Evolutionary conservation across 2,888 invertebrate genomes (phyloP).

Genomic region (Liposcelis brunnea): DNA sequence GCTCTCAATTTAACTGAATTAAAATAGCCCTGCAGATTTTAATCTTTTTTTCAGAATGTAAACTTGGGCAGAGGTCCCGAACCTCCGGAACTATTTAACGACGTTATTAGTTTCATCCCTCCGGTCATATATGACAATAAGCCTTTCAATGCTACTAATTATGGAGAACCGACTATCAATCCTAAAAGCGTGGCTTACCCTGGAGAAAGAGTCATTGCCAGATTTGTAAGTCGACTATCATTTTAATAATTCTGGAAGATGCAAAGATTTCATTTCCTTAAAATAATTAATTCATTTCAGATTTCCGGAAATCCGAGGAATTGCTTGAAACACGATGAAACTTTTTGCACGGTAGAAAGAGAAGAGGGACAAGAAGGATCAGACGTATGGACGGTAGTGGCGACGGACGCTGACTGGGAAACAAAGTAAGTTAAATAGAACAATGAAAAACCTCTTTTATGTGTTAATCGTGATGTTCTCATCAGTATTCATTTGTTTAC

Average conservation of each 20-base stretch:
- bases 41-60: constrained; percentile 26
- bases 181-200: neutral
- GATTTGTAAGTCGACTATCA: constrained; percentile 1
- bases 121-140: neutral
- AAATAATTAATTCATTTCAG: constrained; percentile 24
- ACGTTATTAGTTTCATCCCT: neutral
- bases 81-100: constrained; percentile 52
- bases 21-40: too few relatives aligned
- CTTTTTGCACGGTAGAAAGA: constrained; percentile 52
- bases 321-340: constrained; percentile 50
- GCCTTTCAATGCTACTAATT: neutral
- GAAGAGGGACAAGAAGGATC: constrained; percentile 28
- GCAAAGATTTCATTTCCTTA: too few relatives aligned
- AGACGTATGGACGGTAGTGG: constrained; percentile 51
- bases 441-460: constrained; percentile 7
- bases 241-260: too few relatives aligned
- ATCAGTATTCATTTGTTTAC: constrained; percentile 4
- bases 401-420: constrained; percentile 76
- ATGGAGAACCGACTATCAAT: neutral
- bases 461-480: constrained; percentile 8
- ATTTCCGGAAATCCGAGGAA: constrained; percentile 65
- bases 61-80: constrained; percentile 38
- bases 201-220: neutral
- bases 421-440: constrained; percentile 44
- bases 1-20: too few relatives aligned